Evolutionary conservation across 2,797 vertebrate species (phyloP).

Genomic region (Spondyliosoma cantharus): DNA sequence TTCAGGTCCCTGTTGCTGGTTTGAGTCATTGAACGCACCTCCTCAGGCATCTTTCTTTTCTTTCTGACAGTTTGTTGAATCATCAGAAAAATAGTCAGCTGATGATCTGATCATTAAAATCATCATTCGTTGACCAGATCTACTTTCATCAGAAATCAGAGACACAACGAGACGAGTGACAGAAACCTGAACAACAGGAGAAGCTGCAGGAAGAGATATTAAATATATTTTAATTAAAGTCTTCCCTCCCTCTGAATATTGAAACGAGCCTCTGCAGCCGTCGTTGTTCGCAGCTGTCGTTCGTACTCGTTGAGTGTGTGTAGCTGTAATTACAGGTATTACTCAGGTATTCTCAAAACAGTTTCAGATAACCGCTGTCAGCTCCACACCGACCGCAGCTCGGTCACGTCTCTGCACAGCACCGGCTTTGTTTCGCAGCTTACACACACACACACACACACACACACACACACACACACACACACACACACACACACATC

Average conservation of each 20-base stretch:
- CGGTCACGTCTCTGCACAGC: slow-evolving; percentile 19
- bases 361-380: slow-evolving; percentile 8
- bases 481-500: slow-evolving; percentile 12
- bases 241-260: neutral
- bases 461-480: neutral
- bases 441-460: slow-evolving; percentile 24
- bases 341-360: slow-evolving; percentile 37
- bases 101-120: no score
- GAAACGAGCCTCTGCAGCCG: neutral
- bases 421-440: neutral
- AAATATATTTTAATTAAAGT: neutral
- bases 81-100: neutral
- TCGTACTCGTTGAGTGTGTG: neutral
- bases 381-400: neutral
- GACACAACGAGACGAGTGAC: neutral
- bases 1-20: no score
- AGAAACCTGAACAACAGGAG: neutral
- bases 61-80: neutral
- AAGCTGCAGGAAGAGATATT: neutral
- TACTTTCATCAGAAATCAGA: neutral
- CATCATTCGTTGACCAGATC: neutral
- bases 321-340: slow-evolving; percentile 47
- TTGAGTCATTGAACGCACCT: neutral
- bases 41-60: neutral
- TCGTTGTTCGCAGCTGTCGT: neutral